Conservation (phyloP, 1,140 invertebrate genomes). For the Piezodorus guildinii region DNA sequence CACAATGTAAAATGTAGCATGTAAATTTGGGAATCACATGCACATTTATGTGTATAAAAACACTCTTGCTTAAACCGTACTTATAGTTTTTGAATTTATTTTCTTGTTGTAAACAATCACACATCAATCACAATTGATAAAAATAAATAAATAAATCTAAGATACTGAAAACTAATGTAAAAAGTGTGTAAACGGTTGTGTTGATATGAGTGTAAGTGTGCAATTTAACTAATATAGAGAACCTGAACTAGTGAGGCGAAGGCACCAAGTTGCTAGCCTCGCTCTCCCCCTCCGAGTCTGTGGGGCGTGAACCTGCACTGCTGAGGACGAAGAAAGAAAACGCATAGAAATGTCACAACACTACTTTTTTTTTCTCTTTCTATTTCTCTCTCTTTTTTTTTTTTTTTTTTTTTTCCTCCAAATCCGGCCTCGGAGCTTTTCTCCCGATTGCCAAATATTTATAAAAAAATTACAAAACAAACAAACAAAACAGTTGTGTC, state of each 20-base stretch:
- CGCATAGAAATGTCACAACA: conserved; percentile 23
- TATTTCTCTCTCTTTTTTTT: neutral
- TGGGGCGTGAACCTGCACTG: conserved; percentile 21
- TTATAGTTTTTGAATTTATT: no score
- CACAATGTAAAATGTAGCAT: no score
- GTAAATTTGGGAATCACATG: no score
- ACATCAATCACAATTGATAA: no score
- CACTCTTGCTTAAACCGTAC: no score
- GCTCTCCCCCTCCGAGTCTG: neutral
- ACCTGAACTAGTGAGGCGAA: conserved; percentile 3
- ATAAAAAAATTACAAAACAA: neutral
- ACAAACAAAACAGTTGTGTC: neutral
- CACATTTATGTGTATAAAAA: no score
- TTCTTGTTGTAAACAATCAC: no score
- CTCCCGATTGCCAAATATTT: conserved; percentile 1
- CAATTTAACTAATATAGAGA: conserved; percentile 7
- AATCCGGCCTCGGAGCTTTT: neutral
- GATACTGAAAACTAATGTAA: no score
- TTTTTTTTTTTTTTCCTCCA: neutral
- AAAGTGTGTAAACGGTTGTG: neutral
- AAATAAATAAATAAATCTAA: no score
- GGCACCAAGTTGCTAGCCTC: conserved; percentile 2
- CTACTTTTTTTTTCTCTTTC: neutral
- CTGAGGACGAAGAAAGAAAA: conserved; percentile 28
- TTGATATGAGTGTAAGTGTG: conserved; percentile 4